Evolutionary conservation across 1,140 invertebrate genomes (phyloP).

Genomic region (Papilio dardanus): DNA sequence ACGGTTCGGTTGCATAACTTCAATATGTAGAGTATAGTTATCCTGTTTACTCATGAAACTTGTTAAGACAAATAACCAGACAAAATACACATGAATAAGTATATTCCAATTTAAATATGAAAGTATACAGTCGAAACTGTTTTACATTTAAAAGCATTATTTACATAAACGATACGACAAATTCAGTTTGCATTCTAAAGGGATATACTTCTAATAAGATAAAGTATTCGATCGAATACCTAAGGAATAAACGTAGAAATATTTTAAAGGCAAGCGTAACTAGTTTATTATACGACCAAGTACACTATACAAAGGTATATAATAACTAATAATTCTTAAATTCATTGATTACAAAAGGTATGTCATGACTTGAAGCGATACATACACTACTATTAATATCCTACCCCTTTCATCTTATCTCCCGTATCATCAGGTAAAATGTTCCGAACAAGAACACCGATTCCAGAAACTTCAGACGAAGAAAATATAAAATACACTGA

Average conservation of each 20-base stretch:
- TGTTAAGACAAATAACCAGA: neutral
- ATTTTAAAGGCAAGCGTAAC: neutral
- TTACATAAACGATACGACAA: conserved; percentile 41
- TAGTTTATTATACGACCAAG: neutral
- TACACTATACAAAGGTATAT: neutral
- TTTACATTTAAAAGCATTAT: conserved; percentile 39
- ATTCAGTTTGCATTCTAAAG: conserved; percentile 32
- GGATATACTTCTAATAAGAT: neutral
- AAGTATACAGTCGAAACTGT: conserved; percentile 5
- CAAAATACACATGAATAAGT: conserved; percentile 24
- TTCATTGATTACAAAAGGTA: neutral
- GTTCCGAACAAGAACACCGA: conserved; percentile 77
- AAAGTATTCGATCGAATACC: neutral
- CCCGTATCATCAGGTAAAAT: conserved; percentile 47
- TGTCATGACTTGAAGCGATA: neutral
- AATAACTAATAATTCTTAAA: neutral
- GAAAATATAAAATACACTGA: conserved; percentile 63
- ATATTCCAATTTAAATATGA: conserved; percentile 19
- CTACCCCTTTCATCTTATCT: neutral
- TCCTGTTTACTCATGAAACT: neutral
- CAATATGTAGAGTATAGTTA: neutral
- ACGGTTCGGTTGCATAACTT: neutral
- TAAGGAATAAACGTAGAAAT: neutral
- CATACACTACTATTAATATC: neutral
- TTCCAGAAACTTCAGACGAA: conserved; percentile 78